These are phyloP conservation scores for Candoia aspera DNA, from an alignment of 2,113 vertebrate genomes.

Conservation along the genomic window DNA sequence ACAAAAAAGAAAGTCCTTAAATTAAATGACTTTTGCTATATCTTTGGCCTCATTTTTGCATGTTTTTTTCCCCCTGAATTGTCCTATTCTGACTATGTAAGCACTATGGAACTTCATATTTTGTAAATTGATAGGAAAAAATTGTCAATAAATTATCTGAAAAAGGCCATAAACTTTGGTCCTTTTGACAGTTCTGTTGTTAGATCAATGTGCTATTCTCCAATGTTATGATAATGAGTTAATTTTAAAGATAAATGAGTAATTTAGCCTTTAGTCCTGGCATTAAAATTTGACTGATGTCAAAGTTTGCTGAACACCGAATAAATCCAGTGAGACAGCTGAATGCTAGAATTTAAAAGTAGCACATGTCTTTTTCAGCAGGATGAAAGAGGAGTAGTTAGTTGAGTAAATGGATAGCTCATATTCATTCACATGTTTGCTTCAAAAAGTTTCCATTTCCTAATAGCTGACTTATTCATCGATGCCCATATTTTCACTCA, in stretches of 20 bases:
- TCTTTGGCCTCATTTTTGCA: constrained; percentile 21
- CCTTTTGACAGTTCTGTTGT: constrained; percentile 46
- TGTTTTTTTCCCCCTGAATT: constrained; percentile 29
- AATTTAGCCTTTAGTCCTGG: constrained; percentile 57
- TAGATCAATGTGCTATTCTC: constrained; percentile 68
- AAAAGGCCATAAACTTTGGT: constrained; percentile 60
- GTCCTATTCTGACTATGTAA: constrained; percentile 15
- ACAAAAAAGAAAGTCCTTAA: background rate
- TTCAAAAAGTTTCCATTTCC: background rate
- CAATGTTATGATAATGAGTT: constrained; percentile 65
- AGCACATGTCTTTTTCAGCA: background rate
- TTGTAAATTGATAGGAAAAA: constrained; percentile 38
- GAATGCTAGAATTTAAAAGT: background rate
- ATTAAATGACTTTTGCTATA: constrained; percentile 5
- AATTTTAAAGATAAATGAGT: constrained; percentile 63
- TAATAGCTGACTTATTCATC: background rate
- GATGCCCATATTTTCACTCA: background rate
- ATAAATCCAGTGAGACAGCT: constrained; percentile 18
- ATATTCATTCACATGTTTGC: background rate
- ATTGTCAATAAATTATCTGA: constrained; percentile 56
- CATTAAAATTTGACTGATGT: constrained; percentile 63
- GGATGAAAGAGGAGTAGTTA: background rate
- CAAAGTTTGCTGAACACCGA: constrained; percentile 44
- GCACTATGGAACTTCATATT: constrained; percentile 39
- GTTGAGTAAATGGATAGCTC: background rate